Conservation (phyloP, 2,113 vertebrate genomes). For the Microtus oregoni region DNA sequence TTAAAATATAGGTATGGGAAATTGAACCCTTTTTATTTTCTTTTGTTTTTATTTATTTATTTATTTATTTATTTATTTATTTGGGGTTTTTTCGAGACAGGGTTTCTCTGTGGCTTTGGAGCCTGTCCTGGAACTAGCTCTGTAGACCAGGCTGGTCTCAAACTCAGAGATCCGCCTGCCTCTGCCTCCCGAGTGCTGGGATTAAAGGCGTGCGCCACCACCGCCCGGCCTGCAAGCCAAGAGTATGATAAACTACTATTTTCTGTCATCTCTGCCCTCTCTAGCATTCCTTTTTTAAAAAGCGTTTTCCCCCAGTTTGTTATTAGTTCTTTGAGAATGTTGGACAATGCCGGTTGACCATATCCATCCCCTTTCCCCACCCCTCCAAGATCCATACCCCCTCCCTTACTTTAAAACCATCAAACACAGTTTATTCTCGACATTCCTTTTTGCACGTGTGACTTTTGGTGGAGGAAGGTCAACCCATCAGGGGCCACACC, state of each 20-base stretch:
- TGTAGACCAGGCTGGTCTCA: too few species aligned
- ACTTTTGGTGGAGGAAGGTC: neutral
- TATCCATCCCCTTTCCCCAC: too few species aligned
- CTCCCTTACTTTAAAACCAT: neutral
- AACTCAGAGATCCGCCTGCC: too few species aligned
- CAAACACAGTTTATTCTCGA: neutral
- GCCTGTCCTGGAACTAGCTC: too few species aligned
- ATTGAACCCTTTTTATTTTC: slow-evolving; percentile 31
- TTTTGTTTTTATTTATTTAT: neutral
- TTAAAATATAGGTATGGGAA: neutral
- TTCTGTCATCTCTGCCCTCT: neutral
- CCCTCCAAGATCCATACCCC: neutral
- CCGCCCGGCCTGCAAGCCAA: too few species aligned
- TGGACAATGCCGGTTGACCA: neutral
- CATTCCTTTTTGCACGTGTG: neutral
- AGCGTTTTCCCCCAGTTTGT: neutral
- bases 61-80: too few species aligned
- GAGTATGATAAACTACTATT: neutral
- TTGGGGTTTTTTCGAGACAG: too few species aligned
- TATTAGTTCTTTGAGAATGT: neutral
- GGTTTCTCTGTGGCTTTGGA: too few species aligned
- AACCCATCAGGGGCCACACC: too few species aligned
- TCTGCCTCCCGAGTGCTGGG: too few species aligned
- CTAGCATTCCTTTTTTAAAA: neutral
- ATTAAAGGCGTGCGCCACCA: too few species aligned